Base-by-base conservation (phyloP, 2,888 invertebrate genomes). In the Hipparchia sbordonii region DNA sequence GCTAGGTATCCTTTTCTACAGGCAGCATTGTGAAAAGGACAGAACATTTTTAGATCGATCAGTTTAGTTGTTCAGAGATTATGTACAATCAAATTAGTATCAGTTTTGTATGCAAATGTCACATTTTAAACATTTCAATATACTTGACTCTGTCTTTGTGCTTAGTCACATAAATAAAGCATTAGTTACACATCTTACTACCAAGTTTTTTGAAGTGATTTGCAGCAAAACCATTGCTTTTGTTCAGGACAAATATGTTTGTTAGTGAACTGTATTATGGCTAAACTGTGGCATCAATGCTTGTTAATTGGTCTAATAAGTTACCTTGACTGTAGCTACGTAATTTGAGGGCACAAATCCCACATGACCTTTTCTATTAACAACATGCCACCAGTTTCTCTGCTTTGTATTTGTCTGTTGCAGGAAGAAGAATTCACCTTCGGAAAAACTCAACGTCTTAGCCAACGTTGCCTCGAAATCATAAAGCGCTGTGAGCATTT, bases 341-440 rank as follows among this genome's bases (percentile, higher is more conserved):
- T 97, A 97, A 94, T 97, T 97, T 68, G 97, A 97, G 74, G 97
- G 97, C 79, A 97, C 97, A 84, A 97, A 97, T 69, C 97, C 97
- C 79, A 97, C 95, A 87, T 97, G 96, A 80, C 97, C 97, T 85
- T 95, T 95, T 86, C 95, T 96, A 91, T 97, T 97, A 79, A 97
- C 96, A 67, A 97, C 97, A 94, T 97, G 97, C 97, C 97, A 97
- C 97, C 97, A 97, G 86, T 97, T 97, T 77, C 96, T 95, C 85
- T 97, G 97, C 82, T 97, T 97, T 4, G 96, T 96, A 77, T 96
- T 96, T 39, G 95, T 96, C 85, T 97, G 97, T 82, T 97, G 96
- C 33, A 97, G 91, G 81, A 96, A 96, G 86, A 97, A 97, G 85
- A 95, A 96, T 86, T 97, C 97, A 76, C 97, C 96, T 83, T 96